Evolutionary conservation across 2,888 invertebrate species (phyloP), one percentile per base, ranked within the genome.

Genomic region (Agrilus biguttatus): DNA sequence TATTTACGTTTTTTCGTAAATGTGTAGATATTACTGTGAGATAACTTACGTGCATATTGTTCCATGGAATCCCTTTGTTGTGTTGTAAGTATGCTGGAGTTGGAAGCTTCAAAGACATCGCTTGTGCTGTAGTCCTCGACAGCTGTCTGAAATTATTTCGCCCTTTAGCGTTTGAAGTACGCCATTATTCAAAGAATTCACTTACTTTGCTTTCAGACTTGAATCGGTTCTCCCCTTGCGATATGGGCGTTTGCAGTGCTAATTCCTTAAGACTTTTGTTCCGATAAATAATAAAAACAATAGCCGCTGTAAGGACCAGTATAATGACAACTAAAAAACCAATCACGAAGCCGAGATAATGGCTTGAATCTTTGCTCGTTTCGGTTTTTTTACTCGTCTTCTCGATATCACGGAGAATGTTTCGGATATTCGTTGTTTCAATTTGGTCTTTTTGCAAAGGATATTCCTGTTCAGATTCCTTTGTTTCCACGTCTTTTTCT

Each of bases 271-370:
- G 59, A 48, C 73, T 70, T 54, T 77, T 74, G 60, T 77, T 78
- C 50, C 78, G 67, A 50, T 77, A 73, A 54, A 80, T 75, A 65
- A 84, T 80, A 63, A 83, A 75, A 51, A 77, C 69, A 60, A 83
- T 81, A 47, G 80, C 77, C 37, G 75, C 77, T 49, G 80, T 72
- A 45, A 83, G 71, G 56, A 84, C 69, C 49, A 83, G 67, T 55
- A 84, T 81, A 54, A 83, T 78, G 41, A 81, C 80, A 36, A 80
- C 77, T 54, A 84, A 69, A 44, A 79, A 73, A 40, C 81, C 80
- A 55, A 82, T 80, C 57, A 82, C 73, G 53, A 77, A 69, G 49
- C 78, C 78, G 53, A 79, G 76, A 63, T 77, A 72, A 48, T 72
- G 71, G 59, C 70, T 74, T 49, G 72, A 69, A 58, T 74, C 68